These are phyloP conservation scores for Drosophila tripunctata DNA, from an alignment of 2,888 invertebrate genomes.

Conservation along the genomic window DNA sequence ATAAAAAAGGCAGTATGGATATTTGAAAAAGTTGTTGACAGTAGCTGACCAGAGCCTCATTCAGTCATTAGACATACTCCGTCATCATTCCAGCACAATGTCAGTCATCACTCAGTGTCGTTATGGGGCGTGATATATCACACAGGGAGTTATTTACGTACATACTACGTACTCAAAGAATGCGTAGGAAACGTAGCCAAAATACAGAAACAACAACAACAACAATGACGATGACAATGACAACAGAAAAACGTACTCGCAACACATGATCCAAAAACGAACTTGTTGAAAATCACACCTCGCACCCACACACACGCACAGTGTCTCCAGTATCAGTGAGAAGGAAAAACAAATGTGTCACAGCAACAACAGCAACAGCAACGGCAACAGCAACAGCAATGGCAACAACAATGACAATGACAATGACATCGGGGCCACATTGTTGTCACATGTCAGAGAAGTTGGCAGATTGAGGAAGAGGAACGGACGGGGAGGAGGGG, in stretches of 20 bases:
- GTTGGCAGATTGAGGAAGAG: constrained; percentile 30
- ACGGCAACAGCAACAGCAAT: constrained; percentile 16
- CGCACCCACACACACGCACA: constrained; percentile 31
- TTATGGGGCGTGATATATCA: constrained; percentile 61
- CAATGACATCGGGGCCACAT: constrained; percentile 73
- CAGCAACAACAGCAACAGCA: constrained; percentile 42
- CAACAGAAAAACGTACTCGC: constrained; percentile 32
- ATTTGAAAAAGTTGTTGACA: constrained; percentile 39
- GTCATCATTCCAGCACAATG: constrained; percentile 47
- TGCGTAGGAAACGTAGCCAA: constrained; percentile 45
- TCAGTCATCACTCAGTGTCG: constrained; percentile 66
- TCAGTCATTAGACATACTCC: constrained; percentile 58
- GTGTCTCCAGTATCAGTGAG: constrained; percentile 29
- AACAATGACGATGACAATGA: neutral
- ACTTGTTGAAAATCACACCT: constrained; percentile 76
- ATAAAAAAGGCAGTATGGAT: neutral
- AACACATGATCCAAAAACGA: constrained; percentile 49
- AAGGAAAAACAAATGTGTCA: constrained; percentile 62
- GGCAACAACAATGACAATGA: too few relatives aligned
- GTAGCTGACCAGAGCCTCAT: constrained; percentile 49
- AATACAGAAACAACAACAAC: constrained; percentile 19
- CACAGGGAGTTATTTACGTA: constrained; percentile 41
- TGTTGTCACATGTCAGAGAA: constrained; percentile 73
- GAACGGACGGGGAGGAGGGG: neutral
- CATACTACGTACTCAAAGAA: constrained; percentile 23